These are phyloP conservation scores for Crocodylus rhombifer DNA, from an alignment of 2,797 vertebrate species.

Conservation along the genomic window DNA sequence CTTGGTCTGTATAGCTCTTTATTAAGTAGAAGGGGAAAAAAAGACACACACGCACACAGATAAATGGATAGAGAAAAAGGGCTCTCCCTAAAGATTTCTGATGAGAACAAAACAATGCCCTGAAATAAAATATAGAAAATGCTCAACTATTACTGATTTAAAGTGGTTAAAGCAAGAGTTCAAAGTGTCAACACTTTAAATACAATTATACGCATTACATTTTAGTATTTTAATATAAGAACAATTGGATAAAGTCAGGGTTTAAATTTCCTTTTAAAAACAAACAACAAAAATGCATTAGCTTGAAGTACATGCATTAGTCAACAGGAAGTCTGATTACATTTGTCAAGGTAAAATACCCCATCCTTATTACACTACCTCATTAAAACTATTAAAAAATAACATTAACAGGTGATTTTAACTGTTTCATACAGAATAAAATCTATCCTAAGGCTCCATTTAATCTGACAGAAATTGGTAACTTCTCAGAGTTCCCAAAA, in stretches of 20 bases:
- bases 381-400: background rate
- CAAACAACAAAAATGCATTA: too few relatives aligned
- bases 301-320: too few relatives aligned
- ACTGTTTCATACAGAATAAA: constrained; percentile 29
- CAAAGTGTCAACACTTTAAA: background rate
- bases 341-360: constrained; percentile 15
- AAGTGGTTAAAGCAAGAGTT: background rate
- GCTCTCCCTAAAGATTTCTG: constrained; percentile 19
- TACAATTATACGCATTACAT: background rate
- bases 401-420: constrained; percentile 41
- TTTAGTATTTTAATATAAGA: background rate
- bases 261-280: background rate
- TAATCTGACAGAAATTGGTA: constrained; percentile 17
- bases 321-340: background rate
- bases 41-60: constrained; percentile 12
- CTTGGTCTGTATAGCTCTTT: constrained; percentile 36
- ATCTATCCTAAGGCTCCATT: background rate
- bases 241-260: background rate
- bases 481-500: constrained; percentile 19
- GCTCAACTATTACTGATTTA: background rate
- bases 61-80: constrained; percentile 13
- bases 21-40: background rate
- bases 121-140: constrained; percentile 12
- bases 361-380: background rate
- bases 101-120: constrained; percentile 12